Evolutionary conservation across 2,113 vertebrate species (phyloP).

Genomic region (Thryonomys swinderianus): DNA sequence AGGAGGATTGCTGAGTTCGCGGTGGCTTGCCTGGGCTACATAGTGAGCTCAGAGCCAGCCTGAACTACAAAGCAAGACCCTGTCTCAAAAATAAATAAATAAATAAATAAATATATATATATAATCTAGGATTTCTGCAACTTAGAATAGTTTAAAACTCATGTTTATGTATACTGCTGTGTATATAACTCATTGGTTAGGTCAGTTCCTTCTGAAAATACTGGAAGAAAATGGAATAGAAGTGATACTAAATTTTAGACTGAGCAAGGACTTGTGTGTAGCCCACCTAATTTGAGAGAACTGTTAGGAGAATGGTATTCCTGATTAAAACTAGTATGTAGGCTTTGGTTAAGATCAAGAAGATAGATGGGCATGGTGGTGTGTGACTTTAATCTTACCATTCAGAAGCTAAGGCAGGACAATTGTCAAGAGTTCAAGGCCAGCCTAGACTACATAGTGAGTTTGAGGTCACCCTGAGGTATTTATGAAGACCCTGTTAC

Average conservation of each 20-base stretch:
- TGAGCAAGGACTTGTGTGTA: conserved; percentile 11
- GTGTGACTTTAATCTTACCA: too few relatives aligned
- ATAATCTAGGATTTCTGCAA: neutral
- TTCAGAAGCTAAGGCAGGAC: too few relatives aligned
- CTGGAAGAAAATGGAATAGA: neutral
- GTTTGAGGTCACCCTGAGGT: too few relatives aligned
- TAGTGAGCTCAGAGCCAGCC: too few relatives aligned
- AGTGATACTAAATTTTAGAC: conserved; percentile 17
- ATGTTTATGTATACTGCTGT: neutral
- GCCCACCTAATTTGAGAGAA: neutral
- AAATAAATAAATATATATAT: too few relatives aligned
- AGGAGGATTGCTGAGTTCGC: too few relatives aligned
- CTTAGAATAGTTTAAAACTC: neutral
- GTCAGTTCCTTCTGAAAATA: neutral
- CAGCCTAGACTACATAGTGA: too few relatives aligned
- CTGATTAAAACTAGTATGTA: neutral
- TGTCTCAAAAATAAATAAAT: too few relatives aligned
- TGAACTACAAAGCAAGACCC: too few relatives aligned
- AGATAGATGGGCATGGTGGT: neutral
- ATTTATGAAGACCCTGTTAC: too few relatives aligned
- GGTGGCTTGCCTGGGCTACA: too few relatives aligned
- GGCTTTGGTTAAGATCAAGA: neutral
- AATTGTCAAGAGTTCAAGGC: too few relatives aligned
- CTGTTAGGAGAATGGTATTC: neutral
- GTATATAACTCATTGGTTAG: neutral